Conservation (phyloP, 92 coral and sea anemone genomes). For the Paramuricea clavata region DNA sequence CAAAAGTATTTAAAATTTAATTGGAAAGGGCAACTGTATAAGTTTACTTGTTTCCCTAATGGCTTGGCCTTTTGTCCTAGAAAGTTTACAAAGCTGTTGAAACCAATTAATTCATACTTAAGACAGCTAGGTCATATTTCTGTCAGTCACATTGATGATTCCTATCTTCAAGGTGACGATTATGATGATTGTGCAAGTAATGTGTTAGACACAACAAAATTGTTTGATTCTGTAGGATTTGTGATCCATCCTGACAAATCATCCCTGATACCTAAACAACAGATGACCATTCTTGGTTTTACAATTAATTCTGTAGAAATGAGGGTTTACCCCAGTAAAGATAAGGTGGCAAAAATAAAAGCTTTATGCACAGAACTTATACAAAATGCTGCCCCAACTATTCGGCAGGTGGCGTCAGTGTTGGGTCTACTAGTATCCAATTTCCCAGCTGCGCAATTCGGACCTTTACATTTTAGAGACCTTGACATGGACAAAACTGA, state of each 20-base stretch:
- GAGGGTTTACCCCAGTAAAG: slow-evolving; percentile 52
- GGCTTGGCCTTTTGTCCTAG: slow-evolving; percentile 58
- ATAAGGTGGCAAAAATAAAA: slow-evolving; percentile 56
- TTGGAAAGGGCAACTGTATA: slow-evolving; percentile 60
- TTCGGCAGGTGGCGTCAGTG: slow-evolving; percentile 49
- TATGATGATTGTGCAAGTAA: slow-evolving; percentile 49
- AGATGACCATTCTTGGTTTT: slow-evolving; percentile 50
- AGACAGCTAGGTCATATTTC: slow-evolving; percentile 48
- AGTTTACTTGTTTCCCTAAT: slow-evolving; percentile 70
- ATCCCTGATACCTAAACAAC: slow-evolving; percentile 44
- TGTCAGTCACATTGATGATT: slow-evolving; percentile 50
- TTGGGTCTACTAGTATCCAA: slow-evolving; percentile 37
- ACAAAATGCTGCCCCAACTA: no score
- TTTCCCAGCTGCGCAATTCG: slow-evolving; percentile 64
- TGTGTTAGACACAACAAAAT: slow-evolving; percentile 48
- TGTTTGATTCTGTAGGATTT: slow-evolving; percentile 58
- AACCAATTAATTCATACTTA: slow-evolving; percentile 42
- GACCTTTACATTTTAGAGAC: slow-evolving; percentile 59
- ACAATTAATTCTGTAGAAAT: slow-evolving; percentile 54
- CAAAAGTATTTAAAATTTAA: slow-evolving; percentile 55
- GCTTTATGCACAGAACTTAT: slow-evolving; percentile 13
- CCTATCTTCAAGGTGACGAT: slow-evolving; percentile 53
- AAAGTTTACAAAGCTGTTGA: slow-evolving; percentile 62
- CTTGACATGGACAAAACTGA: slow-evolving; percentile 71
- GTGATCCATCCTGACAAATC: slow-evolving; percentile 56